Conservation (phyloP, 2,888 invertebrate species). For the Nowickia ferox region DNA sequence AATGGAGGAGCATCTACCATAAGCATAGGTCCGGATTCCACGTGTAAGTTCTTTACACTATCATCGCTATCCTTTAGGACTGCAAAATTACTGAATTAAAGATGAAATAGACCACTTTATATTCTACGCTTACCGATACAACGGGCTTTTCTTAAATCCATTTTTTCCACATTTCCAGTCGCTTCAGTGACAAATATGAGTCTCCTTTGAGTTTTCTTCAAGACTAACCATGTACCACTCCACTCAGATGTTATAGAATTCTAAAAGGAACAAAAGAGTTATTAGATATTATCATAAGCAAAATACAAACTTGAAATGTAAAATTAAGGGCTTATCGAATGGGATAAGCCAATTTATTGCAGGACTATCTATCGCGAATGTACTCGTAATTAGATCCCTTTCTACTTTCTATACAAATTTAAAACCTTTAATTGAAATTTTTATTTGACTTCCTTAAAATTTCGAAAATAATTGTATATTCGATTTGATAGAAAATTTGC, state of each 20-base stretch:
- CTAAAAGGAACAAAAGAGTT: slow-evolving; percentile 67
- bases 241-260: slow-evolving; percentile 84
- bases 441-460: too few relatives aligned
- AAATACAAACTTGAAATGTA: background rate
- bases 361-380: too few relatives aligned
- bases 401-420: too few relatives aligned
- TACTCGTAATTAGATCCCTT: too few relatives aligned
- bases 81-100: background rate
- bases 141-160: slow-evolving; percentile 92
- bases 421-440: too few relatives aligned
- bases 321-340: too few relatives aligned
- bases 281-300: background rate
- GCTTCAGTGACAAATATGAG: slow-evolving; percentile 80
- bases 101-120: background rate
- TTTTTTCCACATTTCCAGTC: slow-evolving; percentile 85
- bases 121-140: slow-evolving; percentile 86
- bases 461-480: too few relatives aligned
- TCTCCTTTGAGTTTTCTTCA: slow-evolving; percentile 87
- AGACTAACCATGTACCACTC: slow-evolving; percentile 92
- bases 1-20: slow-evolving; percentile 88
- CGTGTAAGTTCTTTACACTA: slow-evolving; percentile 83
- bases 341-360: too few relatives aligned
- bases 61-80: slow-evolving; percentile 88
- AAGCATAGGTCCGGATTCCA: slow-evolving; percentile 87
- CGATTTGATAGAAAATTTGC: too few relatives aligned